Percentiles rank a stretch among this genome's conserved stretches.
These are phyloP conservation scores for Caenorhabditis tropicalis DNA, from an alignment of 1,140 invertebrate species.

Conservation along the genomic window DNA sequence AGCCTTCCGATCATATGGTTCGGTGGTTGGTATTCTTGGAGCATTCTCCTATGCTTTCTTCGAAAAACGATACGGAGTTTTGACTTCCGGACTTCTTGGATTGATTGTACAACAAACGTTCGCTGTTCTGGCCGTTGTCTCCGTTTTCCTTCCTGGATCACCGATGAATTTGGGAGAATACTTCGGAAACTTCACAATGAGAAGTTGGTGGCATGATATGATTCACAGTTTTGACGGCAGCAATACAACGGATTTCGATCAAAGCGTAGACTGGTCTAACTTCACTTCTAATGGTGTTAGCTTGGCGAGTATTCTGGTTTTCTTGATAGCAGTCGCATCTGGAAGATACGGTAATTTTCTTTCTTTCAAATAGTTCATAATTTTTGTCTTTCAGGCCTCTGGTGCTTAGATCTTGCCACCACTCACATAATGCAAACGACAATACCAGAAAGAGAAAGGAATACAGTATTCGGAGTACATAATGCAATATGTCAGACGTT, in stretches of 20 bases:
- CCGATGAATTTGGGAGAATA: constrained; percentile 73
- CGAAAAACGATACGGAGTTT: constrained; percentile 57
- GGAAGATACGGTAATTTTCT: constrained; percentile 31
- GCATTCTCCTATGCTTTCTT: constrained; percentile 58
- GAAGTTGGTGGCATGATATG: constrained; percentile 50
- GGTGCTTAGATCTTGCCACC: constrained; percentile 76
- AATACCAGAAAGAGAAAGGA: constrained; percentile 74
- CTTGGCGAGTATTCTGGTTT: constrained; percentile 52
- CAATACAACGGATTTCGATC: neutral
- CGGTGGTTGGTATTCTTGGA: constrained; percentile 56
- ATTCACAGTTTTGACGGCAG: constrained; percentile 50
- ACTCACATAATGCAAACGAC: constrained; percentile 77
- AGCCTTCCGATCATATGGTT: constrained; percentile 51
- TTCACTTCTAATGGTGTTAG: constrained; percentile 57
- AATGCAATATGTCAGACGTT: constrained; percentile 72
- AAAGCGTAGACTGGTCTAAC: constrained; percentile 50
- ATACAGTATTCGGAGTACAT: constrained; percentile 77
- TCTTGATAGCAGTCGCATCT: constrained; percentile 62
- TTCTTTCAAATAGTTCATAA: too few relatives aligned
- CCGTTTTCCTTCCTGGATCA: constrained; percentile 76
- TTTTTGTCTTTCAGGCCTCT: constrained; percentile 67
- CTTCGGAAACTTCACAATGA: constrained; percentile 59
- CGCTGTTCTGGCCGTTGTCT: constrained; percentile 74
- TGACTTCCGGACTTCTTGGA: constrained; percentile 58
- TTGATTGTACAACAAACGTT: constrained; percentile 63